Base-by-base conservation (phyloP, 1,140 invertebrate genomes). In the Lepidurus apus region DNA sequence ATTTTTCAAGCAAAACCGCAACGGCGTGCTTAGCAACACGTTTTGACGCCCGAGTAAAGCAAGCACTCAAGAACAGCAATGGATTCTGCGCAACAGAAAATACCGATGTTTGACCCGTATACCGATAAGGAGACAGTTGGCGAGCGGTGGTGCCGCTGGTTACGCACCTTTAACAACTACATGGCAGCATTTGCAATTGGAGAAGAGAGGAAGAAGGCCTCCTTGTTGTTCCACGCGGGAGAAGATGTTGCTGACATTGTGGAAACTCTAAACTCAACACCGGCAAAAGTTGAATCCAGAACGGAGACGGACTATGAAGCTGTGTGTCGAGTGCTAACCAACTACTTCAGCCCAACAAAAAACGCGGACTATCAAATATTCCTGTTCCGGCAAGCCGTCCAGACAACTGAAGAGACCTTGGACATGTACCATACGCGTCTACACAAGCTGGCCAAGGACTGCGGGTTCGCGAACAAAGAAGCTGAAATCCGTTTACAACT, bases 221-320 rank as follows among this genome's bases (percentile, higher is more conserved):
- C 80, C 0, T 17, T 81, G 9, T 74, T 81, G 10, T 79, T 80
- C 65, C 80, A 79, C n/a, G 79, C 76, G 24, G 80, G 80, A 1
- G 53, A 76, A 43, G 34, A 74, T 10, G 80, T 81, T 1, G 42
- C 77, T 74, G 77, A 81, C 34, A 80, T 81, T 10, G 80, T 79
- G n/a, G 74, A 78, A 24, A 80, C 79, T 17, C 65, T 80, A 0
- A 42, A 79, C 42, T 42, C 77, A 74, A 73, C 10, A 8, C 8
- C 17, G 0, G 78, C n/a, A 0, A 45, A 44, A 7, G 75, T 1
- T 0, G 43, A 5, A 75, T 74, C 24, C 11, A 21, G 26, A 7
- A 75, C n/a, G 4, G 53, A 73, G 26, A 78, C 53, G 3, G 17
- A n/a, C 3, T 75, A 75, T 24, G 74, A 75, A 42, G 45, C 74